A percentile compares a stretch with the other conserved stretches of the same genome.
Evolutionary conservation across 64 coral and sea anemone species (phyloP).

Genomic region (Pocillopora verrucosa): DNA sequence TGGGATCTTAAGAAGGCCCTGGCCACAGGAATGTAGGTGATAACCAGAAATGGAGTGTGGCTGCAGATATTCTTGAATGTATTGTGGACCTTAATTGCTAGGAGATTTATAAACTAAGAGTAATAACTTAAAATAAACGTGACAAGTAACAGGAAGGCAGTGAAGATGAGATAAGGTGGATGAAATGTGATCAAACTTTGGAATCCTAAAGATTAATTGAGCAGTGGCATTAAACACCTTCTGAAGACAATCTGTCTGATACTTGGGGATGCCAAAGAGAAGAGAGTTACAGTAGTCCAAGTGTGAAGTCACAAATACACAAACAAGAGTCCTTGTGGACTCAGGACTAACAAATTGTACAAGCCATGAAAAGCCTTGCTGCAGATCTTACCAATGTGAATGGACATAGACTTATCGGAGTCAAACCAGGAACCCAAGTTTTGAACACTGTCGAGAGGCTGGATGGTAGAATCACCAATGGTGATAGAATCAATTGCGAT

Average conservation of each 20-base stretch:
- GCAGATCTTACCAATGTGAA: constrained; percentile 46
- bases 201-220: neutral
- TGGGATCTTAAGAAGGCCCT: no score
- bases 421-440: constrained; percentile 46
- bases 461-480: constrained; percentile 6
- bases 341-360: constrained; percentile 5
- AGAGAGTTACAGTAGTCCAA: constrained; percentile 11
- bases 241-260: neutral
- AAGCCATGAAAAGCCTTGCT: constrained; percentile 31
- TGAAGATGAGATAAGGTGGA: neutral
- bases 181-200: neutral
- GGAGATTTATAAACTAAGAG: neutral
- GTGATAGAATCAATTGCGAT: neutral
- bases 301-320: constrained; percentile 5
- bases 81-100: neutral
- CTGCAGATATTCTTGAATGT: neutral
- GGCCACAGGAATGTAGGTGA: neutral
- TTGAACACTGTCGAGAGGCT: neutral
- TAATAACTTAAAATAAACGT: neutral
- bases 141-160: neutral
- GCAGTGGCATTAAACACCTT: no score
- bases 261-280: neutral
- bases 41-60: neutral
- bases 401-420: constrained; percentile 26
- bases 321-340: neutral